Conservation (phyloP, 2,888 invertebrate genomes). For the Trisateles emortualis region DNA sequence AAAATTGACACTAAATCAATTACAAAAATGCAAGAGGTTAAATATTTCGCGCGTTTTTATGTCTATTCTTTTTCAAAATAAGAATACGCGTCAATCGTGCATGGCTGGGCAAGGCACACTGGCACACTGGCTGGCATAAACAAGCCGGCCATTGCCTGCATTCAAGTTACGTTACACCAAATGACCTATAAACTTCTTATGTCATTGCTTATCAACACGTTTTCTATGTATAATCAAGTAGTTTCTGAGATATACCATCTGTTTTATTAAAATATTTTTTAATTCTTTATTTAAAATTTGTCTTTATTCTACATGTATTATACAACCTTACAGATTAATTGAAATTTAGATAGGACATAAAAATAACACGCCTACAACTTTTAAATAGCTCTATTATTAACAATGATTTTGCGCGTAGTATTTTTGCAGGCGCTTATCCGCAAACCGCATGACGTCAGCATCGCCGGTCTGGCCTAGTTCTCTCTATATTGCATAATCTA, state of each 20-base stretch:
- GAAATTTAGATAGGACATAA: no score
- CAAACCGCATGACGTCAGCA: neutral
- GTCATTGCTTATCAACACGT: slow-evolving; percentile 45
- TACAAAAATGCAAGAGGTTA: slow-evolving; percentile 1
- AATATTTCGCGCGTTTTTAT: slow-evolving; percentile 30
- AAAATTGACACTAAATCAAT: slow-evolving; percentile 21
- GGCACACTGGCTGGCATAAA: slow-evolving; percentile 21
- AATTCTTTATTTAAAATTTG: no score
- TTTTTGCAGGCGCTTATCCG: neutral
- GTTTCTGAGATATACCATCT: neutral
- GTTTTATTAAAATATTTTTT: no score
- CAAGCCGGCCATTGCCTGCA: slow-evolving; percentile 39
- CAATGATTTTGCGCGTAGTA: neutral
- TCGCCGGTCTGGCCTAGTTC: neutral
- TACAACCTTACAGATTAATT: no score
- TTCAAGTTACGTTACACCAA: slow-evolving; percentile 42
- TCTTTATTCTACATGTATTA: no score
- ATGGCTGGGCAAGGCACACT: slow-evolving; percentile 54
- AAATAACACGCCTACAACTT: neutral
- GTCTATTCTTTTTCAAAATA: slow-evolving; percentile 24
- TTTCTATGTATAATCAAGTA: neutral
- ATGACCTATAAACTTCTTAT: slow-evolving; percentile 56
- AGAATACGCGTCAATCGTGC: slow-evolving; percentile 47
- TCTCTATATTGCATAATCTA: no score
- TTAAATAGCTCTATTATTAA: neutral